Percentiles rank a stretch among this genome's conserved stretches.
Evolutionary conservation across 2,888 invertebrate genomes (phyloP).

Genomic region (Dolichomitus sp.): DNA sequence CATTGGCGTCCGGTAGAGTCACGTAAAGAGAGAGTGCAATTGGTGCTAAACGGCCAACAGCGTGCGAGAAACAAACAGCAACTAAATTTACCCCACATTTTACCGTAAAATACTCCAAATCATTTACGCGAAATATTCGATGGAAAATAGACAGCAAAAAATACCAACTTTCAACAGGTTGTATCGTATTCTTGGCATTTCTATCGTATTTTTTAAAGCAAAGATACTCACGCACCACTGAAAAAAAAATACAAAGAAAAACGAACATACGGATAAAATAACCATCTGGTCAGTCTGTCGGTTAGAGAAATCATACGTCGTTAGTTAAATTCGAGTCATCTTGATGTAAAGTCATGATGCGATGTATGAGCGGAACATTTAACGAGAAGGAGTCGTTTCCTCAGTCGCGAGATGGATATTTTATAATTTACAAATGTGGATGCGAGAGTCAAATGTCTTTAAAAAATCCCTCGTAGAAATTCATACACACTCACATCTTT

Average conservation of each 20-base stretch:
- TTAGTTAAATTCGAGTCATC: slow-evolving; percentile 18
- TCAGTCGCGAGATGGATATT: slow-evolving; percentile 8
- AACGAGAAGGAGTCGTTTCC: slow-evolving; percentile 4
- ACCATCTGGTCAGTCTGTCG: neutral
- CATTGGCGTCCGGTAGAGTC: slow-evolving; percentile 39
- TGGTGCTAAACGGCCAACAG: slow-evolving; percentile 63
- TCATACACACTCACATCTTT: slow-evolving; percentile 6
- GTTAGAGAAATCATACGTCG: slow-evolving; percentile 14
- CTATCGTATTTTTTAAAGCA: slow-evolving; percentile 10
- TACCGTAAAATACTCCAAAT: slow-evolving; percentile 18
- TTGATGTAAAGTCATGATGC: slow-evolving; percentile 13
- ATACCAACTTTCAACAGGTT: slow-evolving; percentile 1
- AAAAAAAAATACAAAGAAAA: neutral
- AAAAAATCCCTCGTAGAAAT: neutral
- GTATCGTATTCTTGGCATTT: slow-evolving; percentile 14
- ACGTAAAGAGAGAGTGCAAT: slow-evolving; percentile 38
- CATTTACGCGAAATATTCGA: neutral
- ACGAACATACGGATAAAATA: neutral
- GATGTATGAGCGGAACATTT: neutral
- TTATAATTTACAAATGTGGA: slow-evolving; percentile 9
- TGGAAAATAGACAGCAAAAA: slow-evolving; percentile 14
- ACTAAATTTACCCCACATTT: slow-evolving; percentile 10
- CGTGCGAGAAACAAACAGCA: slow-evolving; percentile 42
- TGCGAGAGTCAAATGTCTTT: slow-evolving; percentile 3
- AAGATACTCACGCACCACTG: slow-evolving; percentile 11